Evolutionary conservation across 2,888 invertebrate genomes (phyloP).

Genomic region (Chironomus riparius): DNA sequence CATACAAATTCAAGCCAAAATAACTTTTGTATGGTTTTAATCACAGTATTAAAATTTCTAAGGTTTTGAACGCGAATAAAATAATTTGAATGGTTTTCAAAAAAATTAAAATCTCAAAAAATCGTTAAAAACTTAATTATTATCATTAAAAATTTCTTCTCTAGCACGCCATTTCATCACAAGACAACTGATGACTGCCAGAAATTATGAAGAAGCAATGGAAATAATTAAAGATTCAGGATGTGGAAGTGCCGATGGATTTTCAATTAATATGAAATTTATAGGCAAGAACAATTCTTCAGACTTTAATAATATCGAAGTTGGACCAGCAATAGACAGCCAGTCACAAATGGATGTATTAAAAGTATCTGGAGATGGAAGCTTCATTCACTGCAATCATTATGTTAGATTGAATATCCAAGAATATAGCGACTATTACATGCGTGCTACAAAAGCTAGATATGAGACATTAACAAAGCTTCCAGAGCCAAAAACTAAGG

Average conservation of each 20-base stretch:
- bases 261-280: slow-evolving; percentile 78
- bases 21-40: too few relatives aligned
- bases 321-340: slow-evolving; percentile 55
- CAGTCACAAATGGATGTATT: slow-evolving; percentile 56
- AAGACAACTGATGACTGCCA: slow-evolving; percentile 62
- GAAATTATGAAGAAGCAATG: slow-evolving; percentile 59
- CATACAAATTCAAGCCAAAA: neutral
- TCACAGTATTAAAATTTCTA: too few relatives aligned
- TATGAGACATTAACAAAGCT: slow-evolving; percentile 53
- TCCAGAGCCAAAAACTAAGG: slow-evolving; percentile 47
- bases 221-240: slow-evolving; percentile 61
- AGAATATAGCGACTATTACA: slow-evolving; percentile 55
- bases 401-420: slow-evolving; percentile 59
- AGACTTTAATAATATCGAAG: slow-evolving; percentile 69
- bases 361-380: slow-evolving; percentile 54
- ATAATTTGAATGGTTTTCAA: too few relatives aligned
- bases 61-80: too few relatives aligned
- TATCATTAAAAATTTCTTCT: too few relatives aligned
- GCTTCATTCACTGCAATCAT: slow-evolving; percentile 67
- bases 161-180: slow-evolving; percentile 74
- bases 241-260: slow-evolving; percentile 71
- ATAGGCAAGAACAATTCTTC: slow-evolving; percentile 57
- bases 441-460: slow-evolving; percentile 61
- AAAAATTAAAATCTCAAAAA: too few relatives aligned
- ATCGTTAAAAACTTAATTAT: too few relatives aligned